Evolutionary conservation across 2,797 vertebrate genomes (phyloP).

Genomic region (Fistularia commersonii): DNA sequence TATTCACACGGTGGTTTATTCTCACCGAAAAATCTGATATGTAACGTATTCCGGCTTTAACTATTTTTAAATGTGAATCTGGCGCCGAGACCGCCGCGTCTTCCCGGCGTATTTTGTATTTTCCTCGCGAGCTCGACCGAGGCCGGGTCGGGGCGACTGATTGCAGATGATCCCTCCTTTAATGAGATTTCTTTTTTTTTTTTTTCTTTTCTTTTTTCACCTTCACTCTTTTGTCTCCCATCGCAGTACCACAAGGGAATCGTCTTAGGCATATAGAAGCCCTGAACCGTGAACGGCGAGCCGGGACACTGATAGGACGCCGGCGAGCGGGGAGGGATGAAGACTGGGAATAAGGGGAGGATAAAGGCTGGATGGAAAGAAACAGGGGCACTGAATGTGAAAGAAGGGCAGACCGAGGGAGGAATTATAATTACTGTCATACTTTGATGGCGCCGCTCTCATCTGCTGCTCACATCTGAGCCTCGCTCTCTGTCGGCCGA

Average conservation of each 20-base stretch:
- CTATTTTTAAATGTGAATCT: too few species aligned
- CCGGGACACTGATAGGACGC: conserved; percentile 47
- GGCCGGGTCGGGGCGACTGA: conserved; percentile 28
- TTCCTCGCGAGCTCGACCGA: conserved; percentile 36
- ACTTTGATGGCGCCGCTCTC: conserved; percentile 19
- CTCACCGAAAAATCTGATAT: too few species aligned
- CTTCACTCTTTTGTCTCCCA: conserved; percentile 31
- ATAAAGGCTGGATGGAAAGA: conserved; percentile 14
- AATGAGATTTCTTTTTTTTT: conserved; percentile 49
- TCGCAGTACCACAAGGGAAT: conserved; percentile 61
- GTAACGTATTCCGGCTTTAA: too few species aligned
- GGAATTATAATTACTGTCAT: conserved; percentile 25
- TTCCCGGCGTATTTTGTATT: too few species aligned
- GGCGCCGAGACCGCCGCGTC: too few species aligned
- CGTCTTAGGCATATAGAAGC: conserved; percentile 53
- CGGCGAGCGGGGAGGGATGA: conserved; percentile 10
- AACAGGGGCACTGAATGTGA: neutral
- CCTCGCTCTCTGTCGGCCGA: too few species aligned
- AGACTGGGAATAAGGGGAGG: conserved; percentile 8
- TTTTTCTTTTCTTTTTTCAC: too few species aligned
- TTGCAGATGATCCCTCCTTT: conserved; percentile 66
- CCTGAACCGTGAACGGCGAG: conserved; percentile 62
- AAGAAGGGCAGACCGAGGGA: neutral
- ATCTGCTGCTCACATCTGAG: neutral
- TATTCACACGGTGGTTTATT: too few species aligned